These are phyloP conservation scores for Leptura quadrifasciata DNA, from an alignment of 2,888 invertebrate genomes.

Conservation along the genomic window DNA sequence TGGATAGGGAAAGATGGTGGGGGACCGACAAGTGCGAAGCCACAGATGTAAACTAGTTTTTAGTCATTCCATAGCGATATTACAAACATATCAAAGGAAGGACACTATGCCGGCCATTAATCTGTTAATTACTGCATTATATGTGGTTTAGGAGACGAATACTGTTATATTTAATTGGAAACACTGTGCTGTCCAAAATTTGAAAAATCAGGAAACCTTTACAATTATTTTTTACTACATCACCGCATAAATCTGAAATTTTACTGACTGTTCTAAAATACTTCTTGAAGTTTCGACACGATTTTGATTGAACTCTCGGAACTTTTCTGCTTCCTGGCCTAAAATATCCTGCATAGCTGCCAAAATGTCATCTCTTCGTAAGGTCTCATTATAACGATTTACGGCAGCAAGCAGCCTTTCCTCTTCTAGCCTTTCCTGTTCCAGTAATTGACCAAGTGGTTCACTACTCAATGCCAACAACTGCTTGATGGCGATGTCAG, in stretches of 20 bases:
- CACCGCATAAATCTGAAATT: not conserved
- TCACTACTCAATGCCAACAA: constrained; percentile 80
- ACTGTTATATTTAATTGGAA: too few relatives aligned
- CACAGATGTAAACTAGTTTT: too few relatives aligned
- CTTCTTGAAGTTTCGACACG: constrained; percentile 77
- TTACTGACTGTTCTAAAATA: constrained; percentile 79
- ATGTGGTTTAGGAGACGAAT: too few relatives aligned
- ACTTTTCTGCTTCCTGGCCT: constrained; percentile 80
- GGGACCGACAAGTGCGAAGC: too few relatives aligned
- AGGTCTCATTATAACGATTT: constrained; percentile 75
- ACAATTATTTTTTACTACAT: not conserved
- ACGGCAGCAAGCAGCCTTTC: constrained; percentile 79
- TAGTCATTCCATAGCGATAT: too few relatives aligned
- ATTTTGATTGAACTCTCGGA: constrained; percentile 79
- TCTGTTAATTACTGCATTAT: too few relatives aligned
- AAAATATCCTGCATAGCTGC: constrained; percentile 83
- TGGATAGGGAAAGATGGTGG: too few relatives aligned
- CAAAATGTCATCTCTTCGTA: constrained; percentile 82
- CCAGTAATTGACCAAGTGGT: constrained; percentile 79
- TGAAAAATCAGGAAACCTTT: not conserved
- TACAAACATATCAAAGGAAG: too few relatives aligned
- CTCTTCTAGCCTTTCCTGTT: constrained; percentile 82
- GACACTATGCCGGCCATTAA: too few relatives aligned
- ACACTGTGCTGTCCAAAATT: too few relatives aligned
- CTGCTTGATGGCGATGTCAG: constrained; percentile 81